phyloP scores from a whole-genome alignment of 1,140 invertebrate genomes.

The Eupristina koningsbergeri region DNA sequence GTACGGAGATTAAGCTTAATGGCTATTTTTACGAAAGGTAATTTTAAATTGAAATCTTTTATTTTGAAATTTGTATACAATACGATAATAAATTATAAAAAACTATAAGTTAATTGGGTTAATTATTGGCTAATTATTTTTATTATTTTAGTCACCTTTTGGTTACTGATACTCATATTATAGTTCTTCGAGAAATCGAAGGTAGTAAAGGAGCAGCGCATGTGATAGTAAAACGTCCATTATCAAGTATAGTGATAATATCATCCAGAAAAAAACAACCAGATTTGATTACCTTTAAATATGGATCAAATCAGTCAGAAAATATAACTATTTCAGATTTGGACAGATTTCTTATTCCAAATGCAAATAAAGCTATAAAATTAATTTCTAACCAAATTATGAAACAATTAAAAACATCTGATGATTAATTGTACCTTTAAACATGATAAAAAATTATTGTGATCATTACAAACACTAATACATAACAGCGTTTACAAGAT shows the following conservation, averaged over 20 bases:
- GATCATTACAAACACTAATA: constrained; percentile 31
- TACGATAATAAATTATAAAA: too few species aligned
- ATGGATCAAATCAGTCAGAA: constrained; percentile 82
- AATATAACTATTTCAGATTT: constrained; percentile 87
- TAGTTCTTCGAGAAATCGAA: constrained; percentile 87
- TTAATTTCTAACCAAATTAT: constrained; percentile 83
- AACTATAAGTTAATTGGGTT: neutral
- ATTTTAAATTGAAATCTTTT: constrained; percentile 42
- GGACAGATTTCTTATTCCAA: constrained; percentile 93
- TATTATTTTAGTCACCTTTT: constrained; percentile 81
- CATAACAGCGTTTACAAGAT: constrained; percentile 19
- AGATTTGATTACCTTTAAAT: constrained; percentile 96
- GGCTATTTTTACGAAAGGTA: constrained; percentile 87
- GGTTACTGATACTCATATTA: constrained; percentile 90
- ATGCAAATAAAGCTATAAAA: constrained; percentile 92
- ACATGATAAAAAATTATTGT: constrained; percentile 53
- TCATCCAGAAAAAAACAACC: constrained; percentile 95
- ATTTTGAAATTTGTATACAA: neutral
- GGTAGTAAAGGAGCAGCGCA: constrained; percentile 84
- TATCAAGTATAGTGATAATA: constrained; percentile 94
- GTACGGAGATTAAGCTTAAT: constrained; percentile 92
- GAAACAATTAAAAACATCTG: constrained; percentile 71
- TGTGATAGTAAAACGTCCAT: constrained; percentile 86
- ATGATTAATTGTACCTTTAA: constrained; percentile 57
- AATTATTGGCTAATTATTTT: neutral